Evolutionary conservation across 2,888 invertebrate species (phyloP).

Genomic region (Criorhina ranunculi): DNA sequence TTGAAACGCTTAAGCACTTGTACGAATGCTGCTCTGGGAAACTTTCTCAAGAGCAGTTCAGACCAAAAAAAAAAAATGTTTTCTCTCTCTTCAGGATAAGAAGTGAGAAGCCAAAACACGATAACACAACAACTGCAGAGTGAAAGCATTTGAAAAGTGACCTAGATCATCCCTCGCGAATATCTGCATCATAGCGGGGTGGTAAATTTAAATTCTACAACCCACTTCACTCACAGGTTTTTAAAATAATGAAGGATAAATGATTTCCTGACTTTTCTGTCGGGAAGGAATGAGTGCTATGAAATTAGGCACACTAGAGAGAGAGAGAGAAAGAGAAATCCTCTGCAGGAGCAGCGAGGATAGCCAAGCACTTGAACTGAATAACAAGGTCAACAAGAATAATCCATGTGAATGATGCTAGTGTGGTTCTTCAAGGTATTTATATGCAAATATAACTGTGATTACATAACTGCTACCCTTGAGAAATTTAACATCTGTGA

Average conservation of each 20-base stretch:
- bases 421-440: constrained; percentile 44
- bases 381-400: constrained; percentile 65
- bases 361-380: constrained; percentile 57
- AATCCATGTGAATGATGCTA: constrained; percentile 44
- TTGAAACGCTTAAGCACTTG: constrained; percentile 1
- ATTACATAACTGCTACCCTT: constrained; percentile 21
- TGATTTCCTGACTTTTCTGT: constrained; percentile 42
- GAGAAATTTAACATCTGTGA: constrained; percentile 16
- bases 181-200: constrained; percentile 23
- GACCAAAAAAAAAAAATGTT: constrained; percentile 9
- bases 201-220: constrained; percentile 10
- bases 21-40: not conserved
- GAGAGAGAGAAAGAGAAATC: not conserved
- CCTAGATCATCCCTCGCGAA: constrained; percentile 37
- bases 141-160: constrained; percentile 39
- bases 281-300: not conserved
- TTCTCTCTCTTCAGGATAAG: constrained; percentile 1
- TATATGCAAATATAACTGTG: constrained; percentile 38
- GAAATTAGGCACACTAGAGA: not conserved
- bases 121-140: constrained; percentile 16
- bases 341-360: constrained; percentile 32
- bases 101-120: constrained; percentile 15
- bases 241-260: constrained; percentile 46
- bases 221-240: not conserved
- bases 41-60: constrained; percentile 21